Evolutionary conservation across 2,888 invertebrate species (phyloP), one percentile per base, ranked within the genome.

Genomic region (Serrognathus titanus): DNA sequence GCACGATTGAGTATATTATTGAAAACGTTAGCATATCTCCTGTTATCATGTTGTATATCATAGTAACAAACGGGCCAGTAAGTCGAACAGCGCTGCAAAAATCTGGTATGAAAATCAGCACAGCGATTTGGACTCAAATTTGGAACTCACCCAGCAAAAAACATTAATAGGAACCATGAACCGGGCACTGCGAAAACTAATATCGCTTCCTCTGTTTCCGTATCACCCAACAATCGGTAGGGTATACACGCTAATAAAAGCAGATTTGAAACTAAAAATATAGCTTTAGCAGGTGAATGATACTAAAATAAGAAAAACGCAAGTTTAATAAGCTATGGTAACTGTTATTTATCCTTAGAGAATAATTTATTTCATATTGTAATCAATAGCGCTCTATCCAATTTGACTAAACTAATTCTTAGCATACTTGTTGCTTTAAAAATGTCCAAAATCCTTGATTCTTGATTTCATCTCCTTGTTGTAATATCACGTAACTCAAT

Each of bases 1-100:
- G 82, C 37, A 98, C 91, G 68, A 99, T 92, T 65, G 87, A 86
- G 77, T 97, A 98, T 75, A 99, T 99, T 66, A 98, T 96, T 62
- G 94, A 94, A 76, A 99, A 99, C 24, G 97, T 94, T 73, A 97
- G 88, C 92, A 99, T 94, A 80, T 99, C 99, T 46, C 98, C 97
- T 0, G 93, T 93, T 73, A 97, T 94, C 97, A 99, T 99, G 70
- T 94, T 94, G 83, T 96, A 98, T 67, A 99, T 95, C 97, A 99
- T 98, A 9, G 97, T 97, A 57, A 99, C 97, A 78, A 98, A 99
- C 0, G 98, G 97, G 43, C 99, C 99, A 0, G 97, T 99, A 69
- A 99, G 80, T 57, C 92, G 88, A 36, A 95, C 89, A 39, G 96
- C 96, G 6, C 97, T 97, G 79, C 3, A 77, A 63, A 67, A 60